Conservation (phyloP, 2,888 invertebrate species). For the Rhyacophila evoluta region DNA sequence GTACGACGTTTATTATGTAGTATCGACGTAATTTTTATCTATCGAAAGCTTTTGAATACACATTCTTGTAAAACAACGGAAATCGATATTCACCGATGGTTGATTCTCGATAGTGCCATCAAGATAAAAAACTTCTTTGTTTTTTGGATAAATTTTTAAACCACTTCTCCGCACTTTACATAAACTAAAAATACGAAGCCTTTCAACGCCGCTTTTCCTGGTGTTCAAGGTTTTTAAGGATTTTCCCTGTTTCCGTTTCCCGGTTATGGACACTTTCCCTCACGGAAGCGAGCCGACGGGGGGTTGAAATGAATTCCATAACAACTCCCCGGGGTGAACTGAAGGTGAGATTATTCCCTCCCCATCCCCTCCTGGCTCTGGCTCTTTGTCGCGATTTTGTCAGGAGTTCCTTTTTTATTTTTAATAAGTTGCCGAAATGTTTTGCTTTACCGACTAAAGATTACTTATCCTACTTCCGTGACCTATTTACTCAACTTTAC, state of each 20-base stretch:
- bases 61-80: too few species aligned
- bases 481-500: background rate
- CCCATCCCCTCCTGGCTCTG: background rate
- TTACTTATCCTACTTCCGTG: background rate
- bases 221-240: background rate
- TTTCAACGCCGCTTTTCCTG: background rate
- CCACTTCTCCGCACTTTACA: background rate
- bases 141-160: background rate
- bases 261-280: background rate
- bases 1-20: too few species aligned
- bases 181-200: background rate
- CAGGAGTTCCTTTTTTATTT: background rate
- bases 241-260: conserved; percentile 10
- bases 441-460: background rate
- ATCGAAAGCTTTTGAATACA: too few species aligned
- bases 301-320: background rate
- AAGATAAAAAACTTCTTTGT: too few species aligned
- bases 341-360: conserved; percentile 7
- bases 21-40: too few species aligned
- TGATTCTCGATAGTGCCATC: too few species aligned
- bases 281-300: background rate
- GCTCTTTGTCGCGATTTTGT: background rate
- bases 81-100: too few species aligned
- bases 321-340: background rate
- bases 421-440: background rate